These are phyloP conservation scores for Tipula helvola DNA, from an alignment of 2,888 invertebrate species.

Conservation along the genomic window DNA sequence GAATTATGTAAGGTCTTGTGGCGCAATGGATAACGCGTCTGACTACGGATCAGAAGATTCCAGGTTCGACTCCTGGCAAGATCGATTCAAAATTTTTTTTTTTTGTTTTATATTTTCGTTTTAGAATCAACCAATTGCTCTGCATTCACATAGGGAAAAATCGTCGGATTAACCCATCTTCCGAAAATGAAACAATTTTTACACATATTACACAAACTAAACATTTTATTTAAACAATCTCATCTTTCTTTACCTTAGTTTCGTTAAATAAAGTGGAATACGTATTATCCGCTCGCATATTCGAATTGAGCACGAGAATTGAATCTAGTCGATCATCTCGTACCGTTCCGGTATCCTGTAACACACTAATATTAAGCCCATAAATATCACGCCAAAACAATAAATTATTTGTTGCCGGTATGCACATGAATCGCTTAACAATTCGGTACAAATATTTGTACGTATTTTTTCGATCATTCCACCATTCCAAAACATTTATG, in stretches of 20 bases:
- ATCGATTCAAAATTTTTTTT: background rate
- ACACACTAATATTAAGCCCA: background rate
- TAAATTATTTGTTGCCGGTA: background rate
- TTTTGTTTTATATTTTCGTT: too few relatives aligned
- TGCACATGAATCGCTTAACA: background rate
- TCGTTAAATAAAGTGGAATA: background rate
- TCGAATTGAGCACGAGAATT: background rate
- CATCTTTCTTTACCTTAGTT: background rate
- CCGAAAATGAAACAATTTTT: background rate
- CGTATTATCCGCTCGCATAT: background rate
- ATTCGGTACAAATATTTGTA: background rate
- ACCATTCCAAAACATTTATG: background rate
- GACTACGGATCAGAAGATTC: slow-evolving; percentile 13
- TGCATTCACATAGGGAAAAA: too few relatives aligned
- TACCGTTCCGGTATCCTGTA: background rate
- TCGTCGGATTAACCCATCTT: background rate
- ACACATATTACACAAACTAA: background rate
- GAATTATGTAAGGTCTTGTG: background rate
- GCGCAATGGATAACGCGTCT: slow-evolving; percentile 13
- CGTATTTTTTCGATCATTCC: background rate
- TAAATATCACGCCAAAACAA: background rate
- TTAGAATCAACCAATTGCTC: too few relatives aligned
- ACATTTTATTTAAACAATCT: background rate
- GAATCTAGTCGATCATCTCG: background rate
- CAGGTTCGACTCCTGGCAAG: slow-evolving; percentile 13